Conservation (phyloP, 2,888 invertebrate genomes). For the Crossocerus cetratus region DNA sequence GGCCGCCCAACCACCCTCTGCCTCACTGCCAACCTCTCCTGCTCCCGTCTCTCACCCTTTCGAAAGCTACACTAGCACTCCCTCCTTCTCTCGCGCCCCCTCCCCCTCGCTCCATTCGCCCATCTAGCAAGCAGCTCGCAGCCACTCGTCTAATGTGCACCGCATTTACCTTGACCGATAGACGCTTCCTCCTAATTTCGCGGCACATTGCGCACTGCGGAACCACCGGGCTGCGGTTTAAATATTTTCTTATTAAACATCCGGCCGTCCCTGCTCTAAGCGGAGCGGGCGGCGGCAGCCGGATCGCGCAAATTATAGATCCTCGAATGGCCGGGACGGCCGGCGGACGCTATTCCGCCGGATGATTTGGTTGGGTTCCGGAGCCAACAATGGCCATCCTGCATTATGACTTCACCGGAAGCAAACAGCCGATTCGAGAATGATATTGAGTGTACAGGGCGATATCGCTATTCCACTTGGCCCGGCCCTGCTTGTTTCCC, state of each 20-base stretch:
- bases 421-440: no score
- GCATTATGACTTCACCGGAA: no score
- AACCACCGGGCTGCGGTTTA: slow-evolving; percentile 45
- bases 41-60: slow-evolving; percentile 21
- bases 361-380: no score
- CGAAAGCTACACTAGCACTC: neutral
- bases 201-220: slow-evolving; percentile 58
- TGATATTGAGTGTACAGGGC: no score
- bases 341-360: no score
- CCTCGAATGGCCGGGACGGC: no score
- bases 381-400: no score
- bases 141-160: slow-evolving; percentile 67
- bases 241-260: slow-evolving; percentile 51
- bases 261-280: neutral
- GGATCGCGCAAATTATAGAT: no score
- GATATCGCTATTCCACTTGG: no score
- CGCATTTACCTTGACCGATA: slow-evolving; percentile 74
- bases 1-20: slow-evolving; percentile 1
- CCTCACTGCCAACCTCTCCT: slow-evolving; percentile 20
- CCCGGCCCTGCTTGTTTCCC: no score
- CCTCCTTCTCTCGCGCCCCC: slow-evolving; percentile 12
- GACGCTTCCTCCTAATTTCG: slow-evolving; percentile 64
- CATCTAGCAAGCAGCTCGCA: slow-evolving; percentile 43
- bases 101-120: slow-evolving; percentile 7
- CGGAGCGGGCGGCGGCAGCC: no score